Conservation (phyloP, 1,140 invertebrate genomes). For the Drosophila miranda region DNA sequence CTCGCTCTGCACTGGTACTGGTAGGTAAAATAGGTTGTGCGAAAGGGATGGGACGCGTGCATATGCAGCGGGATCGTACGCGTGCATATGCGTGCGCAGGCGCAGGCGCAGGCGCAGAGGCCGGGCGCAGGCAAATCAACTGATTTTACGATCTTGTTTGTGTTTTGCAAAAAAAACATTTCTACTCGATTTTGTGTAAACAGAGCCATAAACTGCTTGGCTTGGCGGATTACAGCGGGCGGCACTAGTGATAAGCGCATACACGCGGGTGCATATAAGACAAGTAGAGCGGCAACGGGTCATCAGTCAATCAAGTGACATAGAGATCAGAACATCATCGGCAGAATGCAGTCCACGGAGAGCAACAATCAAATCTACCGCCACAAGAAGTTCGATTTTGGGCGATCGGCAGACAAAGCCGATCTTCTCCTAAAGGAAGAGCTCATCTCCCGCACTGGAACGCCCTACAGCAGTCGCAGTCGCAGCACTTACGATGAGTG, state of each 20-base stretch:
- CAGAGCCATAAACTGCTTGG: slow-evolving; percentile 59
- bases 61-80: neutral
- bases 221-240: slow-evolving; percentile 39
- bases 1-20: neutral
- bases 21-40: slow-evolving; percentile 14
- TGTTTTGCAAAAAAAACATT: slow-evolving; percentile 61
- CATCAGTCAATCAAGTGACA: slow-evolving; percentile 46
- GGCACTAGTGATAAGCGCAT: slow-evolving; percentile 17
- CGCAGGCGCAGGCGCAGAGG: slow-evolving; percentile 7
- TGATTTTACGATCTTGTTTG: slow-evolving; percentile 70
- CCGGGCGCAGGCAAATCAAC: slow-evolving; percentile 31
- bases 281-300: slow-evolving; percentile 27
- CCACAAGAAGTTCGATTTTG: slow-evolving; percentile 73
- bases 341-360: slow-evolving; percentile 12
- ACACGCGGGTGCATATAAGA: slow-evolving; percentile 41
- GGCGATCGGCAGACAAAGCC: slow-evolving; percentile 4
- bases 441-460: slow-evolving; percentile 38
- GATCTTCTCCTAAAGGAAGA: slow-evolving; percentile 41
- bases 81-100: slow-evolving; percentile 27
- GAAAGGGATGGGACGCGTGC: slow-evolving; percentile 6
- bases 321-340: slow-evolving; percentile 22
- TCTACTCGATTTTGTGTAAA: slow-evolving; percentile 57
- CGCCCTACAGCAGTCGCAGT: slow-evolving; percentile 21
- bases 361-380: slow-evolving; percentile 49
- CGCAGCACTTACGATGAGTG: slow-evolving; percentile 2